Evolutionary conservation across 2,113 vertebrate species (phyloP).

Genomic region (Amblyopsis rosae): DNA sequence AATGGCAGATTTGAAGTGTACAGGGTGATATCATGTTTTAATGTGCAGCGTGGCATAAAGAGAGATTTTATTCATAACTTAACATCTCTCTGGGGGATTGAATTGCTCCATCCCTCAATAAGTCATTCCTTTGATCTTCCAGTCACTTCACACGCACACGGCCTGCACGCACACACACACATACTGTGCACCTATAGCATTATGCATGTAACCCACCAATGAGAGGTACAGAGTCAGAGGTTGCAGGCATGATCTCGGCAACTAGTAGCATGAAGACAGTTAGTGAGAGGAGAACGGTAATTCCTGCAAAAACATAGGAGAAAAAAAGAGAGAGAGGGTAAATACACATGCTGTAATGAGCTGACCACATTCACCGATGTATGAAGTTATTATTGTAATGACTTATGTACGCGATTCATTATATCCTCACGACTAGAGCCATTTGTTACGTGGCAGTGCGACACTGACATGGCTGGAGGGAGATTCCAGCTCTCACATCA

Average conservation of each 20-base stretch:
- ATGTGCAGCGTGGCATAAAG: too few species aligned
- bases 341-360: conserved; percentile 27
- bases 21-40: too few species aligned
- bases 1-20: too few species aligned
- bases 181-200: neutral
- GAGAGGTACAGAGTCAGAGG: conserved; percentile 87
- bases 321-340: conserved; percentile 11
- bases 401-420: conserved; percentile 45
- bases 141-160: neutral
- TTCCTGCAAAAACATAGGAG: conserved; percentile 71
- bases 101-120: too few species aligned
- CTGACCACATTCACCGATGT: conserved; percentile 39
- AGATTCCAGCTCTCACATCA: conserved; percentile 8
- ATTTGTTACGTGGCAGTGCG: conserved; percentile 39
- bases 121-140: too few species aligned
- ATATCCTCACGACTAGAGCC: conserved; percentile 30
- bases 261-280: conserved; percentile 90
- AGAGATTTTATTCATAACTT: too few species aligned
- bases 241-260: conserved; percentile 90
- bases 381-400: conserved; percentile 46
- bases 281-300: conserved; percentile 86
- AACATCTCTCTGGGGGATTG: too few species aligned
- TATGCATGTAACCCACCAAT: conserved; percentile 77
- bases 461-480: conserved; percentile 18
- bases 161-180: conserved; percentile 2